Conservation (phyloP, 2,113 vertebrate species). For the Oryzias woworae region DNA sequence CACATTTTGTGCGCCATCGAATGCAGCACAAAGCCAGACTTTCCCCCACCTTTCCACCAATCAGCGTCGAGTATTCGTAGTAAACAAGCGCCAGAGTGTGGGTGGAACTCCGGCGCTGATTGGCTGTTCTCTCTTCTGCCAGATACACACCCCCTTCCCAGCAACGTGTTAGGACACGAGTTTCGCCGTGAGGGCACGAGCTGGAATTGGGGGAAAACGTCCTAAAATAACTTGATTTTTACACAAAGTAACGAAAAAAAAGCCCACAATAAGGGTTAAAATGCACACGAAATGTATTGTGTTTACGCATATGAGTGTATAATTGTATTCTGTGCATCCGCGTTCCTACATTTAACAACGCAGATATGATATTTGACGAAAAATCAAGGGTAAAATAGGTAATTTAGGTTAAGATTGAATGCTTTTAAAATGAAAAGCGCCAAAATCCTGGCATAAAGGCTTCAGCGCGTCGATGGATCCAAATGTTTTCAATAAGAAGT, state of each 20-base stretch:
- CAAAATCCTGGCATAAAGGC: too few species aligned
- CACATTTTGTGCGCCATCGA: not conserved
- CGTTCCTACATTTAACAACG: not conserved
- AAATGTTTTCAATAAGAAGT: too few species aligned
- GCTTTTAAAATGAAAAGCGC: too few species aligned
- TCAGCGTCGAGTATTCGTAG: constrained; percentile 56
- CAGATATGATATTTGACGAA: not conserved
- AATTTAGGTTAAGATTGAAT: too few species aligned
- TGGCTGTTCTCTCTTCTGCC: constrained; percentile 49
- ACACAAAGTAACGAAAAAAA: not conserved
- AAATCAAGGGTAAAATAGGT: too few species aligned
- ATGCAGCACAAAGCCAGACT: constrained; percentile 53
- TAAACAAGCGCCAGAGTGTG: constrained; percentile 71
- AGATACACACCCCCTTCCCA: constrained; percentile 68
- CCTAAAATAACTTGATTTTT: not conserved
- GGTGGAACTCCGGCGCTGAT: constrained; percentile 54
- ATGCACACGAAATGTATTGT: rapidly evolving
- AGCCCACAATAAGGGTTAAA: not conserved
- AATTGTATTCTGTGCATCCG: not conserved
- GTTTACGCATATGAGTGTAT: rapidly evolving
- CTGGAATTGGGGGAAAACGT: not conserved
- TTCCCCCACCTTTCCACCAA: constrained; percentile 41
- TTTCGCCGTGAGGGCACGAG: constrained; percentile 56
- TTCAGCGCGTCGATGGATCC: too few species aligned
- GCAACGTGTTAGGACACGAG: constrained; percentile 81